These are phyloP conservation scores for Glossosoma conforme DNA, from an alignment of 1,140 invertebrate species.

Conservation along the genomic window DNA sequence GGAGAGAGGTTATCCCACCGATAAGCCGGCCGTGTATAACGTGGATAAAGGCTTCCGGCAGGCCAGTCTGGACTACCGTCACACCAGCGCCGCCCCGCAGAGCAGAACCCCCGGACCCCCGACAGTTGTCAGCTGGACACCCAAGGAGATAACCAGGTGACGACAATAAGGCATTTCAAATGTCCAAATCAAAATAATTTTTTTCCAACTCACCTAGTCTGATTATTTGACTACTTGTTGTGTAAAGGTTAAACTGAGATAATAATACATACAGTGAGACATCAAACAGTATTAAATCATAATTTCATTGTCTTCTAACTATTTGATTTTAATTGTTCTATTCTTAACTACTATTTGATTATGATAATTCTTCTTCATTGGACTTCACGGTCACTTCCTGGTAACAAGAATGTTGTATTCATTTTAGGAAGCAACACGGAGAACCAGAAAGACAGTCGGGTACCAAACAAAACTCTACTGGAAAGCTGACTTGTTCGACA, in stretches of 20 bases:
- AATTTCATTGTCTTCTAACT: no score
- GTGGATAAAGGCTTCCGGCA: conserved; percentile 48
- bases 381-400: no score
- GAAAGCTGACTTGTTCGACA: conserved; percentile 27
- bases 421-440: conserved; percentile 43
- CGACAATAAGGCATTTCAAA: no score
- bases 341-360: no score
- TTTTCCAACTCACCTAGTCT: no score
- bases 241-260: no score
- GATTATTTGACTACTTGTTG: neutral
- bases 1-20: conserved; percentile 40
- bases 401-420: no score
- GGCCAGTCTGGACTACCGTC: conserved; percentile 45
- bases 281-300: no score
- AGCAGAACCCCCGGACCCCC: conserved; percentile 11
- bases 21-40: conserved; percentile 49
- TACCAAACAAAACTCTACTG: conserved; percentile 35
- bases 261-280: no score
- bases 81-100: conserved; percentile 33
- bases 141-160: conserved; percentile 48
- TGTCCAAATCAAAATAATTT: no score
- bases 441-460: conserved; percentile 44
- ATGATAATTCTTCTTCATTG: no score
- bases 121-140: conserved; percentile 37
- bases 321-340: neutral